phyloP scores from a whole-genome alignment of 2,113 vertebrate species.

The Chaetodon auriga region DNA sequence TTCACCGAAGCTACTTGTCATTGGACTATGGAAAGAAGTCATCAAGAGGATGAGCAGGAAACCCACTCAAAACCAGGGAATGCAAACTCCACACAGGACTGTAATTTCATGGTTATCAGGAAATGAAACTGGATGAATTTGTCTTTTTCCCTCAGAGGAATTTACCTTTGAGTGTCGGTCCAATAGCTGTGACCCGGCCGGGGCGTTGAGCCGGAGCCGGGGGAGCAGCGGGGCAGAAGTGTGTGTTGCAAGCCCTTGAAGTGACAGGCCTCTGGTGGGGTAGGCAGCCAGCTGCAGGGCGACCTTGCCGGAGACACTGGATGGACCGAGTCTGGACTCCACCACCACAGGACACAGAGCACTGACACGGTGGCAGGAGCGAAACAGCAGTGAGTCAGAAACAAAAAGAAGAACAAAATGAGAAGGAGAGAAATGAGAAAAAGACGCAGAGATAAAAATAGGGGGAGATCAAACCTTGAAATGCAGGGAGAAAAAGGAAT shows the following conservation, averaged over 20 bases:
- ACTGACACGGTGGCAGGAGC: constrained; percentile 81
- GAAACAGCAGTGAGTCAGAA: not conserved
- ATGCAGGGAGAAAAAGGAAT: constrained; percentile 11
- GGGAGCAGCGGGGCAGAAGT: constrained; percentile 89
- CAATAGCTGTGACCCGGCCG: constrained; percentile 49
- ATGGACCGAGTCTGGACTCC: constrained; percentile 92
- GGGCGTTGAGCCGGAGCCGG: constrained; percentile 39
- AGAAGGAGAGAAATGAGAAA: constrained; percentile 19
- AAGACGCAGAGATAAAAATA: constrained; percentile 37
- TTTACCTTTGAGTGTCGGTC: constrained; percentile 66
- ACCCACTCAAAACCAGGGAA: not conserved
- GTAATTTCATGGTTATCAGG: not conserved
- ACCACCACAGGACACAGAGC: constrained; percentile 95
- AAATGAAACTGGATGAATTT: constrained; percentile 9
- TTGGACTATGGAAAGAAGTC: not conserved
- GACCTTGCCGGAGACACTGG: constrained; percentile 92
- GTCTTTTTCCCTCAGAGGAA: not conserved
- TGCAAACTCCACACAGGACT: not conserved
- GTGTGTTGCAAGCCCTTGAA: constrained; percentile 94
- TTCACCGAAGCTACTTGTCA: not conserved
- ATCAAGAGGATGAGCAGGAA: not conserved
- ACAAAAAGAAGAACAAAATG: constrained; percentile 15
- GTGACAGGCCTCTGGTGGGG: constrained; percentile 89
- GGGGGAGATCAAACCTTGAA: constrained; percentile 27
- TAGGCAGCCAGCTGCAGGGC: constrained; percentile 86